Percentiles rank a stretch among this genome's conserved stretches.
phyloP scores from a whole-genome alignment of 30 jellyfish, hydroid and myxozoan genomes.

The Nemopilema nomurai region DNA sequence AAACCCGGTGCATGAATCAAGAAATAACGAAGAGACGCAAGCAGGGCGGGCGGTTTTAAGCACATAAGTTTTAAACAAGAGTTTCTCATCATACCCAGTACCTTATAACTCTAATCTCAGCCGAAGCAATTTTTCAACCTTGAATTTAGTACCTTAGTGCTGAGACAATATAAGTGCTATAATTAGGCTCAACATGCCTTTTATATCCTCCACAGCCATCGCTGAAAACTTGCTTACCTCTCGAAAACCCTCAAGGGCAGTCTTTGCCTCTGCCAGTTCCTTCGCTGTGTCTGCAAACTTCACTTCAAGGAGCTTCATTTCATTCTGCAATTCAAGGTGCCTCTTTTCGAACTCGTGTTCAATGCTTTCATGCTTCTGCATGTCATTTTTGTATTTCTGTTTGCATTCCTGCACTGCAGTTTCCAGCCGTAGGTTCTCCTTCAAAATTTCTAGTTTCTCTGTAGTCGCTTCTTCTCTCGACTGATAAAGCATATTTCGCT shows the following conservation, averaged over 20 bases:
- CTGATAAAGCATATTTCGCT: conserved; percentile 40
- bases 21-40: too few species aligned
- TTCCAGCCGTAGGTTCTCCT: conserved; percentile 14
- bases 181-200: too few species aligned
- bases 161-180: too few species aligned
- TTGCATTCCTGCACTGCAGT: background rate
- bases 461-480: conserved; percentile 28
- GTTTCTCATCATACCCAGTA: too few species aligned
- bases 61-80: too few species aligned
- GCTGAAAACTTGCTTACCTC: background rate
- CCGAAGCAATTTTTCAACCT: too few species aligned
- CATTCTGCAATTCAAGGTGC: conserved; percentile 25
- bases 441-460: conserved; percentile 26
- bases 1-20: too few species aligned
- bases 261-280: conserved; percentile 1
- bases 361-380: background rate
- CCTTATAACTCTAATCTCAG: too few species aligned
- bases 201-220: too few species aligned
- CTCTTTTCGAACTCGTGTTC: conserved; percentile 22
- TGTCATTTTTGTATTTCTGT: conserved; percentile 25
- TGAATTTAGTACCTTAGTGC: too few species aligned
- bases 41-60: too few species aligned
- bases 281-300: conserved; percentile 6
- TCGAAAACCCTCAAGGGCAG: background rate
- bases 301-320: conserved; percentile 7